Evolutionary conservation across 2,888 invertebrate genomes (phyloP).

Genomic region (Copidosoma aretas): DNA sequence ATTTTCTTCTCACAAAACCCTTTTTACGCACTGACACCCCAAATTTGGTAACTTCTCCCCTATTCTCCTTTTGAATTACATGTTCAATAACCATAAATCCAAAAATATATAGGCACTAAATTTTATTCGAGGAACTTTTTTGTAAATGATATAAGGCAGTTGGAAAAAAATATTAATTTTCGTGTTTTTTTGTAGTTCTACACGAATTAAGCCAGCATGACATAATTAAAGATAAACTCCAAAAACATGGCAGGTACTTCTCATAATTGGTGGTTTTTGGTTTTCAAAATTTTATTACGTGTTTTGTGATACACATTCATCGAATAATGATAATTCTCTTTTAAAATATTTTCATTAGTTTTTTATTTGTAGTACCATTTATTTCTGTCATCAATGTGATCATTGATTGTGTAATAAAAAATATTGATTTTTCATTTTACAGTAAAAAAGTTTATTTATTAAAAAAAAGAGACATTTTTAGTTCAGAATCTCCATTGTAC

Average conservation of each 20-base stretch:
- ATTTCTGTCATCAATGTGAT: not conserved
- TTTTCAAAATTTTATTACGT: constrained; percentile 3
- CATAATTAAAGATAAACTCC: constrained; percentile 10
- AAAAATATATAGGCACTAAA: constrained; percentile 1
- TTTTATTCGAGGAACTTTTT: not conserved
- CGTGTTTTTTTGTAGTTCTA: constrained; percentile 23
- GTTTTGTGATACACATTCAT: not conserved
- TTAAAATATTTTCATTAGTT: constrained; percentile 2
- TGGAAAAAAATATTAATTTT: not conserved
- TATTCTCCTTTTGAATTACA: not conserved
- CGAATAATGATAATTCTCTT: not conserved
- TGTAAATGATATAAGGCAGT: not conserved
- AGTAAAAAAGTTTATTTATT: not conserved
- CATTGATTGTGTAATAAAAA: not conserved
- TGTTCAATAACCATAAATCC: constrained; percentile 19
- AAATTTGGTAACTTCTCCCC: not conserved
- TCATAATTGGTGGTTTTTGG: not conserved
- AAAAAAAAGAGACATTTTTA: too few relatives aligned
- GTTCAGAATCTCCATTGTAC: not conserved
- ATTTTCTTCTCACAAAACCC: constrained; percentile 3
- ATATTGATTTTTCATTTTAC: not conserved
- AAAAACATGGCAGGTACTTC: constrained; percentile 15
- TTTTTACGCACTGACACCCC: not conserved
- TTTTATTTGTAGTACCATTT: not conserved
- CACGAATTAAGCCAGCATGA: constrained; percentile 23